phyloP scores from a whole-genome alignment of 2,888 invertebrate genomes.

The Bimastos eiseni region DNA sequence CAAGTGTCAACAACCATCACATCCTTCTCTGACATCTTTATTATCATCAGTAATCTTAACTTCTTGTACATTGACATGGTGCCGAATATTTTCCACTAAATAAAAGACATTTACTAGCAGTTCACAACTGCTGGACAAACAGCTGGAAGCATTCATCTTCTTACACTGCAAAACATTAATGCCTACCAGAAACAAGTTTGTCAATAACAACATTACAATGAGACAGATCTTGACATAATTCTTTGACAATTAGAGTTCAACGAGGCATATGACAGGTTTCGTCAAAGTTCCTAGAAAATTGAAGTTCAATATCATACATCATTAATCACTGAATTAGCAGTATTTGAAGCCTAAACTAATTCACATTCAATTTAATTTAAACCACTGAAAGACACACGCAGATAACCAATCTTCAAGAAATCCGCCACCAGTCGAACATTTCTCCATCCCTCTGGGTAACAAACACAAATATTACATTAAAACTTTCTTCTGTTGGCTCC shows the following conservation, averaged over 20 bases:
- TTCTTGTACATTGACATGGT: too few relatives aligned
- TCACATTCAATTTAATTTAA: neutral
- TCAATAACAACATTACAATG: neutral
- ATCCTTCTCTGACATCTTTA: too few relatives aligned
- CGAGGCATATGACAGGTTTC: neutral
- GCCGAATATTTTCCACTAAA: too few relatives aligned
- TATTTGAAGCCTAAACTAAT: neutral
- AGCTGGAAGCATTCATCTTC: neutral
- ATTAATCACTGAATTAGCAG: neutral
- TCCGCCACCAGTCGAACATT: neutral
- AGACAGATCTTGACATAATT: neutral
- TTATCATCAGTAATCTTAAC: too few relatives aligned
- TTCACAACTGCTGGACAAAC: too few relatives aligned
- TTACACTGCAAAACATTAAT: neutral
- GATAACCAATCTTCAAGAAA: neutral
- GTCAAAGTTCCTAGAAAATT: neutral
- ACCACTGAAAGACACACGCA: conserved; percentile 9
- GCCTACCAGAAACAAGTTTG: neutral
- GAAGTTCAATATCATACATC: neutral
- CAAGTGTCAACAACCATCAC: too few relatives aligned
- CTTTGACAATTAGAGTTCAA: neutral
- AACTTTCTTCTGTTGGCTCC: neutral
- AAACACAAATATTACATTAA: neutral
- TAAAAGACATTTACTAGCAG: too few relatives aligned
- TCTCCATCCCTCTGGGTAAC: neutral